Evolutionary conservation across 2,797 vertebrate species (phyloP), one percentile per base, ranked within the genome.

Genomic region (Channallabes apus): DNA sequence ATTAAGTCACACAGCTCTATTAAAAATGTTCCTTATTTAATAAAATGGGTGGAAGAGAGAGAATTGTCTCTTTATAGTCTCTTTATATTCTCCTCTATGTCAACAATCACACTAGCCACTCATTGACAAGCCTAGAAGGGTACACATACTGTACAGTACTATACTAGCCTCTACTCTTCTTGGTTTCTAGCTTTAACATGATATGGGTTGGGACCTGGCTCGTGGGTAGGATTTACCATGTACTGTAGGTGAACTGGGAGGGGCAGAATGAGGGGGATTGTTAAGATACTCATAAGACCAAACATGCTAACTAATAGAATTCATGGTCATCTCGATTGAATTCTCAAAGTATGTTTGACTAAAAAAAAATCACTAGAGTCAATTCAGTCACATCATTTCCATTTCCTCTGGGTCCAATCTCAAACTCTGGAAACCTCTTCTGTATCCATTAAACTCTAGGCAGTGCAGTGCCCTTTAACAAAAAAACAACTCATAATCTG

Each of bases 401-500:
- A 46, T 83, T 82, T 83, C 83, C 86, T 41, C 35, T 62, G 73
- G 80, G 68, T 76, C 72, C 58, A 77, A 78, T 82, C 82, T 67
- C 59, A 65, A 65, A 80, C 41, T 67, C 61, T 2, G 71, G 41
- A 58, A 82, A 56, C 38, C 29, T 76, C 35, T 79, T 56, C 14
- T 76, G 41, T 54, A 65, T 75, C 83, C 67, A 51, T 84, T 68
- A 81, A 80, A 92, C 93, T 91, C 29, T 85, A 86, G 92, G 92
- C 91, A 38, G 77, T 85, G 46, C 64, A 61, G 83, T 95, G 94
- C 91, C 94, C 93, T 95, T 94, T 93, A 91, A 92, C 46, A 46
- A 92, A 90, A 89, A 68, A 69, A 89, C 90, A 93, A 92, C 89
- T 92, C 93, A 92, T 94, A 95, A 94, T 95, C 93, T 91, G 91